A percentile compares a stretch with the other conserved stretches of the same genome.
Conservation (phyloP, 2,888 invertebrate genomes). For the Callyntrura sp. region DNA sequence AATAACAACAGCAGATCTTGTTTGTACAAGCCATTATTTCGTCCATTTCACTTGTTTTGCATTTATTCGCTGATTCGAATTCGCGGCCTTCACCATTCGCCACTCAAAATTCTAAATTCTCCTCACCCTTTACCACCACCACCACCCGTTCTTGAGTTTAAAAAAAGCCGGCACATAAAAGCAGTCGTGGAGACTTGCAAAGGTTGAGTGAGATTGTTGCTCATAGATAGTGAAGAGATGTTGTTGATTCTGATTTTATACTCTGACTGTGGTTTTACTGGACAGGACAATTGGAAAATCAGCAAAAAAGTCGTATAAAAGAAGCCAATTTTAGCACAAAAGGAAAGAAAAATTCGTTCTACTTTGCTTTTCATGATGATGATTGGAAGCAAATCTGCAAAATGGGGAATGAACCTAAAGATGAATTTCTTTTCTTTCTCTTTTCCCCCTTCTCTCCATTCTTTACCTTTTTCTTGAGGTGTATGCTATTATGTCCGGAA, state of each 20-base stretch:
- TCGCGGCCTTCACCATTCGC: slow-evolving; percentile 18
- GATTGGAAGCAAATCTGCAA: slow-evolving; percentile 58
- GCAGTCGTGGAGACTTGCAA: background rate
- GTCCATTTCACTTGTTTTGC: slow-evolving; percentile 60
- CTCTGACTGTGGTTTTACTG: background rate
- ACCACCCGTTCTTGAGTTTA: too few relatives aligned
- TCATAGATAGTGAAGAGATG: slow-evolving; percentile 15
- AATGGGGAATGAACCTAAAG: slow-evolving; percentile 38
- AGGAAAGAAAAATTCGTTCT: slow-evolving; percentile 61
- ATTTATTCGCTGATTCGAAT: slow-evolving; percentile 41
- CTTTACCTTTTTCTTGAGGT: slow-evolving; percentile 21
- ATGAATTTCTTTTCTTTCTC: slow-evolving; percentile 35
- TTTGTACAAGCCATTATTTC: slow-evolving; percentile 66
- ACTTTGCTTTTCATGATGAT: slow-evolving; percentile 53
- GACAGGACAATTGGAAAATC: slow-evolving; percentile 47
- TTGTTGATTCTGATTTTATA: slow-evolving; percentile 33
- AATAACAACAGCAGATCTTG: slow-evolving; percentile 59
- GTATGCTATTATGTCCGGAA: slow-evolving; percentile 12
- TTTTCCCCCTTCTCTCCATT: background rate
- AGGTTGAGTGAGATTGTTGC: background rate
- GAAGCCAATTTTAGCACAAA: slow-evolving; percentile 69
- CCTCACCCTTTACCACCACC: too few relatives aligned
- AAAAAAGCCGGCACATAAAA: too few relatives aligned
- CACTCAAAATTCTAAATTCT: background rate
- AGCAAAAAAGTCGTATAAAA: slow-evolving; percentile 42